Conservation (phyloP, 2,797 vertebrate species). For the Nyctalus aviator region DNA sequence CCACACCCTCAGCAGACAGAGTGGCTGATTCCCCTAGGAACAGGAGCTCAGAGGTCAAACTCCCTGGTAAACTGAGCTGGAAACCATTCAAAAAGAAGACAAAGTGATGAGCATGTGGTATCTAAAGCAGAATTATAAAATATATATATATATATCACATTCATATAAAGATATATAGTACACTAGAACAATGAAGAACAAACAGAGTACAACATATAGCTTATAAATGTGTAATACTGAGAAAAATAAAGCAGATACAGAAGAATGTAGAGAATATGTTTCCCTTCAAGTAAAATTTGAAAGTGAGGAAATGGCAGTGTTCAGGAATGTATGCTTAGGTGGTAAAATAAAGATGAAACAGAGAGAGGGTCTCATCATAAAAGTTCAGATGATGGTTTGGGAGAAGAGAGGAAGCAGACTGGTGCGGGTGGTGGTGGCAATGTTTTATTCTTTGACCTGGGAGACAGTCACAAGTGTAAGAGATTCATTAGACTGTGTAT, state of each 20-base stretch:
- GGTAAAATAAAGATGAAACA: background rate
- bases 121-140: background rate
- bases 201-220: background rate
- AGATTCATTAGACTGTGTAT: background rate
- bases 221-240: background rate
- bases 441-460: background rate
- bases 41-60: background rate
- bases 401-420: background rate
- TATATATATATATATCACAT: background rate
- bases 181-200: background rate
- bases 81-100: background rate
- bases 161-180: background rate
- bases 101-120: background rate
- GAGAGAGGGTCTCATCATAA: background rate
- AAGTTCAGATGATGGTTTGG: background rate
- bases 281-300: background rate
- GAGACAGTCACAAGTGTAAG: background rate
- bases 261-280: background rate
- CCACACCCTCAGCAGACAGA: background rate
- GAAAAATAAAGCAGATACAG: background rate
- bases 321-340: background rate
- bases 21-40: background rate
- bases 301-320: background rate
- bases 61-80: background rate
- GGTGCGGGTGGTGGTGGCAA: rapidly evolving